Conservation (phyloP, 2,888 invertebrate genomes). For the Diloba caeruleocephala region DNA sequence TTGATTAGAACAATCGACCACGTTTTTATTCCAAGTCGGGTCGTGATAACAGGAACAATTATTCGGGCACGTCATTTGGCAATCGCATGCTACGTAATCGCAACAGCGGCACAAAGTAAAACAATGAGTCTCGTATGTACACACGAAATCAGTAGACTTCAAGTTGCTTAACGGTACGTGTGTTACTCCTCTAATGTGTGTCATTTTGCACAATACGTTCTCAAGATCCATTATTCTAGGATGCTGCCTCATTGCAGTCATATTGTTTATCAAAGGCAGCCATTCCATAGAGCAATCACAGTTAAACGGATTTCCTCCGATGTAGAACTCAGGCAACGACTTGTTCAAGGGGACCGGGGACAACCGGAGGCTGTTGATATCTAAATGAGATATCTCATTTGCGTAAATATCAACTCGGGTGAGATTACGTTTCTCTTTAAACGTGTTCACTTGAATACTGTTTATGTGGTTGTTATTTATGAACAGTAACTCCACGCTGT, state of each 20-base stretch:
- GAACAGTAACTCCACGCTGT: constrained; percentile 95
- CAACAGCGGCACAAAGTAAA: constrained; percentile 98
- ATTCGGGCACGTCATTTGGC: constrained; percentile 98
- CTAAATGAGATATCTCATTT: constrained; percentile 95
- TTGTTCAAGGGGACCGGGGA: constrained; percentile 93
- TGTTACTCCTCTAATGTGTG: constrained; percentile 94
- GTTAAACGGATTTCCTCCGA: constrained; percentile 97
- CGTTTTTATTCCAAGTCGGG: constrained; percentile 97
- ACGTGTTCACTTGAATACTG: constrained; percentile 94
- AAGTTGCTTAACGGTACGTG: constrained; percentile 93
- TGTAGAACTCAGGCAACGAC: constrained; percentile 95
- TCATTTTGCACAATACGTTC: constrained; percentile 95
- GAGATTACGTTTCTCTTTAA: constrained; percentile 94
- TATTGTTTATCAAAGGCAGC: constrained; percentile 96
- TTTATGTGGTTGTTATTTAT: constrained; percentile 97
- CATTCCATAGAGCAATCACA: constrained; percentile 99
- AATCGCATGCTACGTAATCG: constrained; percentile 98
- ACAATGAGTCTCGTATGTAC: constrained; percentile 97
- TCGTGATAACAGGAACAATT: constrained; percentile 98
- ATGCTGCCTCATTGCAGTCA: constrained; percentile 94
- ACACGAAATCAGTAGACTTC: constrained; percentile 95
- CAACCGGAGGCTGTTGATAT: constrained; percentile 94
- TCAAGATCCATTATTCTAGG: constrained; percentile 96
- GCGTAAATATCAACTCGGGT: constrained; percentile 97
- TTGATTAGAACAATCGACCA: constrained; percentile 96